Evolutionary conservation across 2,797 vertebrate genomes (phyloP).

Genomic region (Chromobotia macracanthus): DNA sequence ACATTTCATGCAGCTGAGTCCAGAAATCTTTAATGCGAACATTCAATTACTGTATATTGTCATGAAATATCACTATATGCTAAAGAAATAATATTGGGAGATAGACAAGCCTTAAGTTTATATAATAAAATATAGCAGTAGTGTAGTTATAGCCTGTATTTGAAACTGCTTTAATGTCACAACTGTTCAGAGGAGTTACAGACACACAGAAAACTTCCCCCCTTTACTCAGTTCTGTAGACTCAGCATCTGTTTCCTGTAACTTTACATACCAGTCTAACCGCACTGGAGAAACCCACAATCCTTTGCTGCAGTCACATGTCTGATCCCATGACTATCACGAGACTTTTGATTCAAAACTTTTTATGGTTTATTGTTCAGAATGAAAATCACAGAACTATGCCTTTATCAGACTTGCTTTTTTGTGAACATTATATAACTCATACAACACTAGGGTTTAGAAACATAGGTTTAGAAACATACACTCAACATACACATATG

Average conservation of each 20-base stretch:
- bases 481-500: too few relatives aligned
- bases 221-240: background rate
- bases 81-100: too few relatives aligned
- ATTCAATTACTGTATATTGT: background rate
- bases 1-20: background rate
- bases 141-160: background rate
- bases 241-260: slow-evolving; percentile 67
- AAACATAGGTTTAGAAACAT: background rate
- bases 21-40: background rate
- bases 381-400: slow-evolving; percentile 12
- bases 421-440: background rate
- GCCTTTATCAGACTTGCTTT: slow-evolving; percentile 21
- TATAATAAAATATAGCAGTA: background rate
- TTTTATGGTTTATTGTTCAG: slow-evolving; percentile 26
- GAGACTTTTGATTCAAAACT: slow-evolving; percentile 29
- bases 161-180: background rate
- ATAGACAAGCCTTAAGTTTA: background rate
- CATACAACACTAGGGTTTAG: background rate
- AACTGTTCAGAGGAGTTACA: background rate
- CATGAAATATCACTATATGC: background rate
- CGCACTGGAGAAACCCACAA: slow-evolving; percentile 53
- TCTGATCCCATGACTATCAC: slow-evolving; percentile 69
- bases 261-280: slow-evolving; percentile 8
- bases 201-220: background rate
- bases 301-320: slow-evolving; percentile 61